Base-by-base conservation (phyloP, 2,797 vertebrate genomes). In the Sebastes taczanowskii region DNA sequence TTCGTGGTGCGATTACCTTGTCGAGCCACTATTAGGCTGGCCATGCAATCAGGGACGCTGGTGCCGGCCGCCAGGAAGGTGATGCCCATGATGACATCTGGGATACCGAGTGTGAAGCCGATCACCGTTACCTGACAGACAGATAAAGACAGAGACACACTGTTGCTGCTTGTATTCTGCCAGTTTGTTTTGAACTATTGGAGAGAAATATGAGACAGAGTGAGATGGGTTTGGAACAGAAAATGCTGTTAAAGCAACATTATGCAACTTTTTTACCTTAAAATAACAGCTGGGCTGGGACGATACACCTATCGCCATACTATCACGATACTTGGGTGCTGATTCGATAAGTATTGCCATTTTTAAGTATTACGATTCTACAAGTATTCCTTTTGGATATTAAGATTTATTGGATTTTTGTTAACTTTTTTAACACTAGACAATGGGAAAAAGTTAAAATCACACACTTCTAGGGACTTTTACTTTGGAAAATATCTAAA, bases 51-150 rank as follows among this genome's bases (percentile, higher is more conserved):
- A 0, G 98, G 98, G 85, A 99, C 98, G 0, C 98, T 99, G 93
- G 98, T 99, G 87, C 98, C 98, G 1, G 98, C 98, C 56, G 98
- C 98, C 95, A 99, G 89, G 94, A 99, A 99, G 13, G 98, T 99
- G 89, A 99, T 99, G 6, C 98, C 98, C 98, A 99, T 99, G 92
- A 99, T 99, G 88, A 99, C 98, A 5, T 99, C 98, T 6, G 98
- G 98, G 86, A 99, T 99, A 22, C 98, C 98, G 63, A 99, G 95
- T 0, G 98, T 99, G 91, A 97, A 99, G 61, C 98, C 98, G 13
- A 99, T 98, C 79, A 99, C 95, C 1, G 98, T 99, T 23, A 99
- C 98, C 98, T 99, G 85, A 61, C 16, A 53, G 25, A 69, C 27
- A 52, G 14, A 74, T 38, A 68, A 18, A 69, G 13, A 77, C 8